These are phyloP conservation scores for Dione vanillae DNA, from an alignment of 2,888 invertebrate genomes.

Conservation along the genomic window DNA sequence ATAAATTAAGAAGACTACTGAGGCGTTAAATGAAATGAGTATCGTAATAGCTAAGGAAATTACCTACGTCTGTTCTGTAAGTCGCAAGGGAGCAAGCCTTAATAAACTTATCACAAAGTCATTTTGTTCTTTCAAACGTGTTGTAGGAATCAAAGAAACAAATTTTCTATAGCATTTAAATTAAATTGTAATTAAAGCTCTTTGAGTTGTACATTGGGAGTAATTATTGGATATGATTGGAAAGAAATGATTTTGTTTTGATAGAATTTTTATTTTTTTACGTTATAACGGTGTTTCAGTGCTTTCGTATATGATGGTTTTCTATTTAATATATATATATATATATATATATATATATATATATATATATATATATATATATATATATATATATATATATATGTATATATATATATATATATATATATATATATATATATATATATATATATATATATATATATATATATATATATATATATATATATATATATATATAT, in stretches of 20 bases:
- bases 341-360: too few species aligned
- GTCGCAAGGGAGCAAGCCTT: conserved; percentile 41
- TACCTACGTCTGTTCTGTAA: conserved; percentile 52
- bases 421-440: too few species aligned
- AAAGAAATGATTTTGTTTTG: neutral
- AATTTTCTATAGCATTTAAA: conserved; percentile 35
- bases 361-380: too few species aligned
- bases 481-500: too few species aligned
- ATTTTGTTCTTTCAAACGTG: conserved; percentile 51
- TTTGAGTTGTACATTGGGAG: conserved; percentile 2
- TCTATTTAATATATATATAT: too few species aligned
- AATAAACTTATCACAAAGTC: conserved; percentile 51
- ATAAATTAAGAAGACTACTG: conserved; percentile 65
- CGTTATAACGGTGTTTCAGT: too few species aligned
- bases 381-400: too few species aligned
- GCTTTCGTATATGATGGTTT: too few species aligned
- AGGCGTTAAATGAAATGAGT: conserved; percentile 66
- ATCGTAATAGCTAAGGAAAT: conserved; percentile 58
- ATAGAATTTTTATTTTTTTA: neutral
- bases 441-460: too few species aligned
- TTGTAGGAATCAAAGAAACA: conserved; percentile 35
- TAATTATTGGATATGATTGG: neutral
- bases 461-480: too few species aligned
- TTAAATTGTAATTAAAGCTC: conserved; percentile 26
- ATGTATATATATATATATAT: too few species aligned